Evolutionary conservation across 2,797 vertebrate genomes (phyloP).

Genomic region (Distichodus sexfasciatus): DNA sequence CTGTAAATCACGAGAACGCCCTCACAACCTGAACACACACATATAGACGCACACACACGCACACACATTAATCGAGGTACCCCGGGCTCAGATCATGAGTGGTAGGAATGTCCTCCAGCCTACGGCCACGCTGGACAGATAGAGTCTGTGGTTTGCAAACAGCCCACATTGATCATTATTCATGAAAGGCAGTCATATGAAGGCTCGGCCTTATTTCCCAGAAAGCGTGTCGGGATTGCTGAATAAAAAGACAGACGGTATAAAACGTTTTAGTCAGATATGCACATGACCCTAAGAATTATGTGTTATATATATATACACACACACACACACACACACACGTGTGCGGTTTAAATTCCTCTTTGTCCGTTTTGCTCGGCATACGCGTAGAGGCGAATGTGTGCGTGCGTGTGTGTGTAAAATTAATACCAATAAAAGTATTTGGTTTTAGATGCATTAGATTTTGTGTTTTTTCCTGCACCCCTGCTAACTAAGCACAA

Average conservation of each 20-base stretch:
- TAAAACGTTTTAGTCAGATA: slow-evolving; percentile 30
- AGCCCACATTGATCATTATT: slow-evolving; percentile 64
- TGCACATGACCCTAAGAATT: slow-evolving; percentile 36
- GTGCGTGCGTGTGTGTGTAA: too few species aligned
- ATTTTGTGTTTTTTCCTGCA: too few species aligned
- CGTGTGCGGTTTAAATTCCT: too few species aligned
- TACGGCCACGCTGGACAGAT: slow-evolving; percentile 52
- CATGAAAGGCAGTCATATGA: slow-evolving; percentile 56
- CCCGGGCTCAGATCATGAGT: slow-evolving; percentile 67
- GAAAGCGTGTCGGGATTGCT: slow-evolving; percentile 26
- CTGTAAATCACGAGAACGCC: background rate
- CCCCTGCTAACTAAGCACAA: too few species aligned
- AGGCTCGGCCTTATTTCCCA: slow-evolving; percentile 43
- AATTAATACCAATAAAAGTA: too few species aligned
- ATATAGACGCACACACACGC: slow-evolving; percentile 31
- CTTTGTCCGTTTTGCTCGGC: too few species aligned
- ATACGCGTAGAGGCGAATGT: too few species aligned
- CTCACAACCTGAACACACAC: slow-evolving; percentile 12
- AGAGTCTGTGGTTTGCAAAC: slow-evolving; percentile 56
- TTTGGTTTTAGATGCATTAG: too few species aligned
- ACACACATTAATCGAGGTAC: slow-evolving; percentile 51
- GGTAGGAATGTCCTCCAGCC: slow-evolving; percentile 63
- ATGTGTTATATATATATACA: too few species aligned
- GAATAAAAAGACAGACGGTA: slow-evolving; percentile 29
- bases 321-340: too few species aligned